Evolutionary conservation across 2,113 vertebrate genomes (phyloP).

Genomic region (Heterotilapia buettikoferi): DNA sequence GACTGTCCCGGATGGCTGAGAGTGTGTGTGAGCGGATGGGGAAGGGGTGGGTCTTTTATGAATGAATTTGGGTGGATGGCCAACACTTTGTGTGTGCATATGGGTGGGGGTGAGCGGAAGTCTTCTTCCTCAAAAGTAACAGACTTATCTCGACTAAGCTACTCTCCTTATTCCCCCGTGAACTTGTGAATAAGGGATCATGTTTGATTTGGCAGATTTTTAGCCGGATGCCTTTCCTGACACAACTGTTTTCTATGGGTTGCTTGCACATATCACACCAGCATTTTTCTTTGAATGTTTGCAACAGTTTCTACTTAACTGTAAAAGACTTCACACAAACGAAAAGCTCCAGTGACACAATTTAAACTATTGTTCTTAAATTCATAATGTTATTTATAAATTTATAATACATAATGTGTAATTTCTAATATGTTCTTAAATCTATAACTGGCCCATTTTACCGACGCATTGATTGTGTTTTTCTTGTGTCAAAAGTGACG

Average conservation of each 20-base stretch:
- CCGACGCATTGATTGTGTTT: neutral
- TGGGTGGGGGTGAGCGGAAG: neutral
- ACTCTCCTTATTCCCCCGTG: neutral
- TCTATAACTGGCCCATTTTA: neutral
- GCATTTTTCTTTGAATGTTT: neutral
- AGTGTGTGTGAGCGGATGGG: neutral
- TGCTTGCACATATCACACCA: neutral
- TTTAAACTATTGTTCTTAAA: neutral
- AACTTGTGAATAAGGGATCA: neutral
- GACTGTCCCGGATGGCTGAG: neutral
- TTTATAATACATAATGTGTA: neutral
- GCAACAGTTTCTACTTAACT: neutral
- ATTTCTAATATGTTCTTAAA: neutral
- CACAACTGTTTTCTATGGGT: neutral
- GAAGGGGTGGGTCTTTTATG: slow-evolving; percentile 43
- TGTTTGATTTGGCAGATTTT: neutral
- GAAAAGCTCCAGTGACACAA: neutral
- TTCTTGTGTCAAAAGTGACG: neutral
- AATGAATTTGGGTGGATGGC: slow-evolving; percentile 28
- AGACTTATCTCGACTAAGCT: neutral
- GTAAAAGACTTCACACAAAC: neutral
- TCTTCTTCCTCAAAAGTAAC: neutral
- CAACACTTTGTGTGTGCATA: neutral
- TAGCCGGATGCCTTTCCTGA: neutral
- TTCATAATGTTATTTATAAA: neutral